A percentile compares a stretch with the other conserved stretches of the same genome.
Evolutionary conservation across 2,888 invertebrate species (phyloP).

Genomic region (Dasypogon diadema): DNA sequence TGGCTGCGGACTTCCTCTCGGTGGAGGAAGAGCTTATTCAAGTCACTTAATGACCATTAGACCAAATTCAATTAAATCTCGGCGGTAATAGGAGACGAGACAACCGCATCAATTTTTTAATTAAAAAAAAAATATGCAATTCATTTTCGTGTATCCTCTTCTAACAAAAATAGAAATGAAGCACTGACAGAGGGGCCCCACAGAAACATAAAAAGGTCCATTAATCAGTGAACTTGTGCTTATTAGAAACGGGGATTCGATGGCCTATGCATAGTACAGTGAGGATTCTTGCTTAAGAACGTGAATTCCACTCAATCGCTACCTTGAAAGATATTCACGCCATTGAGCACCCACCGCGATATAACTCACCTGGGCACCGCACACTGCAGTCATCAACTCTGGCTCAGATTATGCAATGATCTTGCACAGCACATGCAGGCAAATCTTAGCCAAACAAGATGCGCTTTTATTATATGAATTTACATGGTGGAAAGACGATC

Average conservation of each 20-base stretch:
- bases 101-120: not conserved
- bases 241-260: not conserved
- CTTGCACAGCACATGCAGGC: slow-evolving; percentile 30
- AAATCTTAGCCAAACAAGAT: slow-evolving; percentile 10
- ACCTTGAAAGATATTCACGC: slow-evolving; percentile 45
- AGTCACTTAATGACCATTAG: not conserved
- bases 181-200: not conserved
- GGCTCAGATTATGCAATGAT: slow-evolving; percentile 8
- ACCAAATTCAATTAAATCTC: slow-evolving; percentile 1
- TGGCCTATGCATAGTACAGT: not conserved
- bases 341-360: slow-evolving; percentile 12
- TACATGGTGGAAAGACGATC: slow-evolving; percentile 3
- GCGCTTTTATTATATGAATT: not conserved
- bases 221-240: slow-evolving; percentile 13
- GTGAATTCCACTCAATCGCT: slow-evolving; percentile 19
- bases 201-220: not conserved
- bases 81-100: not conserved
- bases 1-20: not conserved
- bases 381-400: not conserved
- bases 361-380: not conserved
- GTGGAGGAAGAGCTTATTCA: not conserved
- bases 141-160: not conserved
- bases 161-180: not conserved
- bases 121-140: not conserved
- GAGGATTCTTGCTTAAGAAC: slow-evolving; percentile 29